Evolutionary conservation across 2,888 invertebrate species (phyloP), one percentile per base, ranked within the genome.

Genomic region (Temnothorax rugatulus): DNA sequence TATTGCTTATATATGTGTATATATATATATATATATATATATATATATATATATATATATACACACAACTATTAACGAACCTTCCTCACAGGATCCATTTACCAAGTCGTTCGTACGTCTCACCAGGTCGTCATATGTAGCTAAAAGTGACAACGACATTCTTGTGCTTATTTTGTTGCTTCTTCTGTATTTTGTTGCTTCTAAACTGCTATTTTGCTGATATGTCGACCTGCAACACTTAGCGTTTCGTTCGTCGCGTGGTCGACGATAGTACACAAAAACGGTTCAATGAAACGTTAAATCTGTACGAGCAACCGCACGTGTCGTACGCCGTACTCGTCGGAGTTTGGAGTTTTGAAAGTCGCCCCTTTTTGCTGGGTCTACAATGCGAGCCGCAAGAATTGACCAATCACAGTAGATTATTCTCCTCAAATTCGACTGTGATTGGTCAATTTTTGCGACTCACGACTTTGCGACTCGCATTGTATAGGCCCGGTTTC

Each of bases 121-220:
- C 92, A 97, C 96, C 90, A 97, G 95, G 95, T 97, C 97, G 93
- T 97, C 97, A 93, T 97, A 97, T 91, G 96, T 96, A 25, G 97
- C 97, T 86, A 97, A 95, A 83, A 97, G 94, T 3, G 97, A 97
- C 75, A 97, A 95, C 44, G 94, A 90, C 81, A 94, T 94, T 76
- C 86, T 93, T 4, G 29, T 18, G 64, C n/a, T 85, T 47, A 71
- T 68, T 15, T 29, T 61, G 21, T 52, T 13, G 57, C 38, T 71
- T 38, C 9, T 13, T 25, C 4, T 4, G 13, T 38, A 71, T 68
- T 15, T 29, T 54, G 21, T 52, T 13, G 57, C 38, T 71, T 47
- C 15, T 13, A 13, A 50, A 38, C 4, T 79, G 47, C 4, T 47
- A 41, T 18, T 29, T 9, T 54, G 25, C 5, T 25, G 8, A 63